Conservation (phyloP, 2,797 vertebrate genomes). For the Helostoma temminkii region DNA sequence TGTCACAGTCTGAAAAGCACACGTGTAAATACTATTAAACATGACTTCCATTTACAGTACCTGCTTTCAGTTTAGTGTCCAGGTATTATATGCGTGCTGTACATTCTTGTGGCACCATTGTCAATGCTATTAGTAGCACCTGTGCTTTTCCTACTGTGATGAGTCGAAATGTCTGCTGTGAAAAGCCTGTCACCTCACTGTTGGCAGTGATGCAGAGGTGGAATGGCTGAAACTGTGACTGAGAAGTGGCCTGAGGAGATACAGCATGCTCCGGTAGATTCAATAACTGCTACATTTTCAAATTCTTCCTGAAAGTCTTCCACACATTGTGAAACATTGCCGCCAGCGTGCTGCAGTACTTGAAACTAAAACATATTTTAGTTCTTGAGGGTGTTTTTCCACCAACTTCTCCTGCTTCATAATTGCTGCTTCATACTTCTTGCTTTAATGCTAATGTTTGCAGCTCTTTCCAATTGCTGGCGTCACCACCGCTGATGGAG, state of each 20-base stretch:
- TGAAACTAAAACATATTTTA: slow-evolving; percentile 3
- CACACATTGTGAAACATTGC: neutral
- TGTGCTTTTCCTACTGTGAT: slow-evolving; percentile 7
- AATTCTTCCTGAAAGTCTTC: no score
- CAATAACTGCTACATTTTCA: neutral
- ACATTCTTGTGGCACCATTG: slow-evolving; percentile 8
- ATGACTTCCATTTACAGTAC: slow-evolving; percentile 6
- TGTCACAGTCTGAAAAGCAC: slow-evolving; percentile 3
- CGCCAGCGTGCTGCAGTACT: neutral
- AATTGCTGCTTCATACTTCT: neutral
- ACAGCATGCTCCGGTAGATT: neutral
- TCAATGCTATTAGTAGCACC: slow-evolving; percentile 11
- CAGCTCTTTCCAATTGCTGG: slow-evolving; percentile 17
- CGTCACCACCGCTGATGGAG: slow-evolving; percentile 6
- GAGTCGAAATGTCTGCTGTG: slow-evolving; percentile 12
- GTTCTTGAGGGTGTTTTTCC: neutral
- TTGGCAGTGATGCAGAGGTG: slow-evolving; percentile 6
- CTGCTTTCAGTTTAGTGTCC: slow-evolving; percentile 1
- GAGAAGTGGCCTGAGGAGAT: slow-evolving; percentile 17
- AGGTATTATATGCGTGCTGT: neutral
- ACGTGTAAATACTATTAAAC: no score
- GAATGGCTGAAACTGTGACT: slow-evolving; percentile 7
- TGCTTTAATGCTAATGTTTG: slow-evolving; percentile 1
- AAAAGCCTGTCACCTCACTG: neutral
- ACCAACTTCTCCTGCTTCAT: neutral